Conservation (phyloP, 2,888 invertebrate species). For the Spisula subtruncata region DNA sequence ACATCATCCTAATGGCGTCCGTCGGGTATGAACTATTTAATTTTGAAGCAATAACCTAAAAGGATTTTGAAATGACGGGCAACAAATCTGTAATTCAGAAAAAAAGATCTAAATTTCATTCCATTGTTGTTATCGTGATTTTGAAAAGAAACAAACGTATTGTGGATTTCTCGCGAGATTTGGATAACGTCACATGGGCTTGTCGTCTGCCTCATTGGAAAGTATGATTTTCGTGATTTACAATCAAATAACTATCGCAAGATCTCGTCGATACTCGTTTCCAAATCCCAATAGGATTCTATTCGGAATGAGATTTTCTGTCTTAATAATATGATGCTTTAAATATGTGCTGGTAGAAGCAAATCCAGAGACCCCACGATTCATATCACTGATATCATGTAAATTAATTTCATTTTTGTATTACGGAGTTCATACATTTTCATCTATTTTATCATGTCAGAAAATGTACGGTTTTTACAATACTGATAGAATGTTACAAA, state of each 20-base stretch:
- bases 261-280: conserved; percentile 41
- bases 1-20: conserved; percentile 24
- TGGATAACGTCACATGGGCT: conserved; percentile 60
- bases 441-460: conserved; percentile 14
- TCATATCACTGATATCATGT: not conserved
- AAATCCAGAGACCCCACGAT: conserved; percentile 19
- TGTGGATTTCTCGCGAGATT: conserved; percentile 62
- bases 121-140: conserved; percentile 41
- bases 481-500: not conserved
- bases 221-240: conserved; percentile 50
- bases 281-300: conserved; percentile 18
- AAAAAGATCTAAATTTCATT: conserved; percentile 26
- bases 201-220: conserved; percentile 60
- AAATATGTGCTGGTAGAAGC: conserved; percentile 18
- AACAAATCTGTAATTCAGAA: conserved; percentile 45
- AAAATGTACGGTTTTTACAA: conserved; percentile 9
- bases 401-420: conserved; percentile 22
- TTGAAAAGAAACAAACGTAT: conserved; percentile 43
- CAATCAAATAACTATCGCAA: conserved; percentile 46
- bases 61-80: conserved; percentile 32
- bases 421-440: conserved; percentile 13
- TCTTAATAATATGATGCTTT: conserved; percentile 24
- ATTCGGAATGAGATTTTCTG: conserved; percentile 34
- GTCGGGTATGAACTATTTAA: conserved; percentile 35
- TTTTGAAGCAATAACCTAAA: conserved; percentile 33